Evolutionary conservation across 2,797 vertebrate genomes (phyloP), one percentile per base, ranked within the genome.

Genomic region (Acrossocheilus wenchowensis): DNA sequence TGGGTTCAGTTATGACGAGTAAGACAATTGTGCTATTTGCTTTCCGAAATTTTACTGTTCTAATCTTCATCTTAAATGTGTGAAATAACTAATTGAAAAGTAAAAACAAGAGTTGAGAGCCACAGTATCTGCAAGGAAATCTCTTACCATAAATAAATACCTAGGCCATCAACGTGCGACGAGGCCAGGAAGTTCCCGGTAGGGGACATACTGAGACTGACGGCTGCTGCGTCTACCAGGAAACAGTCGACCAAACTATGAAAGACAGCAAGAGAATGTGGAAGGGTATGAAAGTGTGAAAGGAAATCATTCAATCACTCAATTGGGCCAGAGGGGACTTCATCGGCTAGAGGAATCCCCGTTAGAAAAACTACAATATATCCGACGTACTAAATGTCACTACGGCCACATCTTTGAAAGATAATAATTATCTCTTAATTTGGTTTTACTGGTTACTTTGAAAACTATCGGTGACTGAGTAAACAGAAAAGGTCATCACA

Each of bases 181-280:
- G 98, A 97, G 21, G 97, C 96, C 79, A 99, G 92, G 91, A 98
- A 98, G 92, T 99, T 98, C 93, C 98, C 98, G 0, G 97, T 98
- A 2, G 97, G 97, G 0, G 98, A 99, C 95, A 99, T 94, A 68
- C 95, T 95, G 89, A 99, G 90, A 71, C 96, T 95, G 72, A 98
- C 96, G 4, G 97, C 96, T 52, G 97, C 97, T 0, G 95, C 94
- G 50, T 97, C 95, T 88, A 98, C 93, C 92, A 98, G 92, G 93
- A 99, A 98, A 89, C 97, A 97, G 93, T 99, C 98, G 17, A 99
- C 94, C 19, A 99, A 96, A 90, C 98, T 99, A 91, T 1, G 82
- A 85, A 66, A 81, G 30, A 87, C 30, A 81, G 64, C 12, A 80
- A 79, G 39, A 79, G 45, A 84, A 39, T 78, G 83, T 64, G 26